A percentile compares a stretch with the other conserved stretches of the same genome.
Evolutionary conservation across 2,888 invertebrate species (phyloP).

Genomic region (Tanytarsus gracilentus): DNA sequence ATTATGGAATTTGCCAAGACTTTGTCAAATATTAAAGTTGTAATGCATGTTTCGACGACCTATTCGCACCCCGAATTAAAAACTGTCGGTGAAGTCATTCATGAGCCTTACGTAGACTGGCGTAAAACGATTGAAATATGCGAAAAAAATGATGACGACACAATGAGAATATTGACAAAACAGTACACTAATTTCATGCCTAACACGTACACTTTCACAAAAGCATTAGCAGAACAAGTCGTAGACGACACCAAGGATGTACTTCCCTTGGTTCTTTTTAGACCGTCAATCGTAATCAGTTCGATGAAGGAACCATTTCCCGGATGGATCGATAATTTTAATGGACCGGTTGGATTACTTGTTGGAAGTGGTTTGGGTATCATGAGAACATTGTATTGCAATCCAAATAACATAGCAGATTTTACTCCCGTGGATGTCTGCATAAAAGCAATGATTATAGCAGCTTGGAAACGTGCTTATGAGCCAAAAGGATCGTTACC

Average conservation of each 20-base stretch:
- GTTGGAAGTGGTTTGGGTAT: constrained; percentile 63
- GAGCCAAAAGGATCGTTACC: constrained; percentile 38
- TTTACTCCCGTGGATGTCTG: constrained; percentile 75
- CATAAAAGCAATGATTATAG: constrained; percentile 60
- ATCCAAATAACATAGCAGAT: constrained; percentile 55
- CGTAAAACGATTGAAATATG: constrained; percentile 54
- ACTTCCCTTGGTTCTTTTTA: constrained; percentile 66
- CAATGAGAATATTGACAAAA: constrained; percentile 48
- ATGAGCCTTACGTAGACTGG: constrained; percentile 58
- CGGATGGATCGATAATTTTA: constrained; percentile 59
- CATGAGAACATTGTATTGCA: constrained; percentile 56
- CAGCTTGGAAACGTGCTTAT: constrained; percentile 53
- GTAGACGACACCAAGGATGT: constrained; percentile 56
- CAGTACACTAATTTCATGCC: constrained; percentile 63
- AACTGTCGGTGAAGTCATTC: constrained; percentile 65
- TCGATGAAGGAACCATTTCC: constrained; percentile 51
- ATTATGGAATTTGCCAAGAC: constrained; percentile 51
- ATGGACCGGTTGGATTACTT: constrained; percentile 73
- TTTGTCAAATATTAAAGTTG: constrained; percentile 46
- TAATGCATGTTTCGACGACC: constrained; percentile 79
- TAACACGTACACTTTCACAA: constrained; percentile 88
- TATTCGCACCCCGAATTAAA: constrained; percentile 72
- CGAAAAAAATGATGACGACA: constrained; percentile 51
- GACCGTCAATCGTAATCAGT: constrained; percentile 77
- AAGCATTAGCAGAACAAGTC: constrained; percentile 75